Conservation (phyloP, 1,140 invertebrate species). For the Mycetomoellerius zeteki region DNA sequence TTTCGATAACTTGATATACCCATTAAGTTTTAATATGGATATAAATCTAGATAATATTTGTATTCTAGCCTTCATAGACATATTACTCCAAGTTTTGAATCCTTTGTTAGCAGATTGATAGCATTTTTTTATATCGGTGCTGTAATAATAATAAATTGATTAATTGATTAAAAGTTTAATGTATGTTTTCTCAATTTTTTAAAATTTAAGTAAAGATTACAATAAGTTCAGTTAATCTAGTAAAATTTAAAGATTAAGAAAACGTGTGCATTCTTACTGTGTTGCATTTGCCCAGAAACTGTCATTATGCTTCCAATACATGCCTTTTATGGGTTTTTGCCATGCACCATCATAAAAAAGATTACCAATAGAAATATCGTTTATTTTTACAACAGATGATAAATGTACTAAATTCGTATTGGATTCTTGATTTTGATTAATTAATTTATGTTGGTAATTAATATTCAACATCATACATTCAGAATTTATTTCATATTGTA, state of each 20-base stretch:
- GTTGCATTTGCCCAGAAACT: constrained; percentile 5
- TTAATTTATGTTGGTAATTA: background rate
- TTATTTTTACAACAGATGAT: no score
- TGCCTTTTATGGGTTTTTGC: background rate
- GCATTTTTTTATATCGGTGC: background rate
- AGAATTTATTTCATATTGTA: no score
- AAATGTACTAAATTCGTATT: no score
- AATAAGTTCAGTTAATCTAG: no score
- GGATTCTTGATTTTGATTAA: background rate
- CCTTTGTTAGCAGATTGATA: background rate
- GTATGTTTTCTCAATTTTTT: background rate
- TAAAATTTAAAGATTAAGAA: background rate
- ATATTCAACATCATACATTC: no score
- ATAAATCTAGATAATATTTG: background rate
- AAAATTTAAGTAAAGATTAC: background rate
- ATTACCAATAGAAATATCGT: background rate
- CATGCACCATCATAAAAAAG: constrained; percentile 21
- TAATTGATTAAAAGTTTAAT: constrained; percentile 17
- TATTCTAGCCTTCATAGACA: background rate
- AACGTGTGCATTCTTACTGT: background rate
- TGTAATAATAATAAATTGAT: background rate
- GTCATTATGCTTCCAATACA: constrained; percentile 1
- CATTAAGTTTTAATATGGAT: background rate
- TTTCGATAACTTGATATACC: background rate
- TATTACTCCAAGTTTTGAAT: background rate